These are phyloP conservation scores for Hylaeus volcanicus DNA, from an alignment of 1,140 invertebrate genomes.

Conservation along the genomic window DNA sequence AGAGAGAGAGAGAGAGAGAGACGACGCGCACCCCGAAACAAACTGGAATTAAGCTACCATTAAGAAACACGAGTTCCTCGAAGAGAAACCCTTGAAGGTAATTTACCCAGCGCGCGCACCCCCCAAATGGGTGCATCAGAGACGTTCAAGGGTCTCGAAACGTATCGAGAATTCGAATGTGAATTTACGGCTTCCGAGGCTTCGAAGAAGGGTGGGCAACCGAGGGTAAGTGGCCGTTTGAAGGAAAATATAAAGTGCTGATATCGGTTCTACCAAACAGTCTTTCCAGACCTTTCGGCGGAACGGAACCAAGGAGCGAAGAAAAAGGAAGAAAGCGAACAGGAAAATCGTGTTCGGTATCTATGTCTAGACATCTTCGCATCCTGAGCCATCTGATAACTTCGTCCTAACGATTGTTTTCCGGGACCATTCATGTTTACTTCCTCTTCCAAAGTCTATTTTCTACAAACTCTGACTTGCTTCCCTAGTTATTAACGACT, in stretches of 20 bases:
- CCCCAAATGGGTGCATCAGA: conserved; percentile 26
- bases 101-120: conserved; percentile 28
- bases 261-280: conserved; percentile 12
- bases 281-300: too few species aligned
- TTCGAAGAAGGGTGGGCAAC: conserved; percentile 11
- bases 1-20: background rate
- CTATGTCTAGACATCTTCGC: too few species aligned
- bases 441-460: too few species aligned
- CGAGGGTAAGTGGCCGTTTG: conserved; percentile 5
- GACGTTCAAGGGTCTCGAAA: conserved; percentile 15
- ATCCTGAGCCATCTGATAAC: too few species aligned
- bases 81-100: conserved; percentile 46
- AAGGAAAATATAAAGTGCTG: conserved; percentile 3
- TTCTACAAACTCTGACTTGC: too few species aligned
- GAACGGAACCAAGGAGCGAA: background rate
- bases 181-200: conserved; percentile 50
- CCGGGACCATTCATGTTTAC: too few species aligned
- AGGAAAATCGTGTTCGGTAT: too few species aligned
- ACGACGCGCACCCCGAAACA: conserved; percentile 2
- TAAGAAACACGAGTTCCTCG: conserved; percentile 44
- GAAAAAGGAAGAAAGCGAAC: background rate
- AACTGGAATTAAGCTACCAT: conserved; percentile 35
- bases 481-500: too few species aligned
- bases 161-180: conserved; percentile 39
- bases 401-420: too few species aligned